Percentiles rank a stretch among this genome's conserved stretches.
Conservation (phyloP, 2,888 invertebrate species). For the Drosophila demipolita region DNA sequence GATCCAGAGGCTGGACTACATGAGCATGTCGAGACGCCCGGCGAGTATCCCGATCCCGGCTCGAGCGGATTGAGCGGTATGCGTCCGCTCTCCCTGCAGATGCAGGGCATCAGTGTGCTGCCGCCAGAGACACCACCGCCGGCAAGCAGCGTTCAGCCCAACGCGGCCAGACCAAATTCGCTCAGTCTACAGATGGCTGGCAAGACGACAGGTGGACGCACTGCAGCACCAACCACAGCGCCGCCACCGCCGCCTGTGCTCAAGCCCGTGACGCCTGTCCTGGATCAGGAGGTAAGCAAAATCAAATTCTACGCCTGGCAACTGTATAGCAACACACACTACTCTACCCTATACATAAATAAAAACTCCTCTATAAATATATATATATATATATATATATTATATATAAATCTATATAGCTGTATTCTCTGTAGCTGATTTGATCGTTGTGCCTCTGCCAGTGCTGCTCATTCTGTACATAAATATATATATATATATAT, state of each 20-base stretch:
- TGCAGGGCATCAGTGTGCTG: conserved; percentile 86
- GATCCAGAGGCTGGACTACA: conserved; percentile 86
- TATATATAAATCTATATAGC: conserved; percentile 21
- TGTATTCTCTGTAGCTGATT: conserved; percentile 55
- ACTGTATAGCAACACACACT: conserved; percentile 37
- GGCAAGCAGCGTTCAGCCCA: conserved; percentile 51
- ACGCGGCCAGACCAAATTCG: conserved; percentile 61
- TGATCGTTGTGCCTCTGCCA: conserved; percentile 57
- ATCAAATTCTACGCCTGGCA: not conserved
- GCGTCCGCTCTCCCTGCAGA: conserved; percentile 89
- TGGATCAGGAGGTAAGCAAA: conserved; percentile 87
- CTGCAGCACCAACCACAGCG: conserved; percentile 79
- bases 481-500: conserved; percentile 2
- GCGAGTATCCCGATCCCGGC: conserved; percentile 91
- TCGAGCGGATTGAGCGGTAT: conserved; percentile 92
- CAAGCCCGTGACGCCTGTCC: conserved; percentile 84
- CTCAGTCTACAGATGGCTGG: conserved; percentile 64
- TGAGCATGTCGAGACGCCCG: conserved; percentile 89
- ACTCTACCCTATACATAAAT: conserved; percentile 29
- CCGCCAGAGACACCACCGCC: conserved; percentile 85
- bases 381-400: conserved; percentile 4
- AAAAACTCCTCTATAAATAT: conserved; percentile 8
- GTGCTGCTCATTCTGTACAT: conserved; percentile 49
- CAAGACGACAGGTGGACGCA: conserved; percentile 56
- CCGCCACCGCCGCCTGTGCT: conserved; percentile 85